A percentile compares a stretch with the other conserved stretches of the same genome.
phyloP scores from a whole-genome alignment of 2,797 vertebrate genomes.

The Dendrocincla fuliginosa region DNA sequence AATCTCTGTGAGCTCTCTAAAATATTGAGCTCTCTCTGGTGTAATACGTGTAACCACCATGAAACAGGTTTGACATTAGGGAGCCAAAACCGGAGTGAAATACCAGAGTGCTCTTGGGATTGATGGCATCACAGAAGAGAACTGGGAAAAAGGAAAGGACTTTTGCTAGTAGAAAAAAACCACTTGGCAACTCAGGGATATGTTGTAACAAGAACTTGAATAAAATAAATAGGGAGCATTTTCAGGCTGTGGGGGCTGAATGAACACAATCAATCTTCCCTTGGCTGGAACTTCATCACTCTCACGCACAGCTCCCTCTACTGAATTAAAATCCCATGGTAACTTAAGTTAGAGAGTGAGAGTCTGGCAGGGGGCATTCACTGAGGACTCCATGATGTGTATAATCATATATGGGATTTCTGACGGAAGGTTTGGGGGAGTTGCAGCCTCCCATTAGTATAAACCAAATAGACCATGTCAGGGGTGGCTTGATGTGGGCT shows the following conservation, averaged over 20 bases:
- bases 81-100: slow-evolving; percentile 5
- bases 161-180: slow-evolving; percentile 69
- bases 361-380: neutral
- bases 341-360: neutral
- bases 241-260: slow-evolving; percentile 76
- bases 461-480: neutral
- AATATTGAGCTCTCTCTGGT: slow-evolving; percentile 11
- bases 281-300: slow-evolving; percentile 25
- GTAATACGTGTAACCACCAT: neutral
- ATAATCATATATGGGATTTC: neutral
- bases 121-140: slow-evolving; percentile 54
- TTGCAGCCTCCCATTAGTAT: neutral
- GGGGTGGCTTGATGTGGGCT: neutral
- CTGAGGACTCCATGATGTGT: neutral
- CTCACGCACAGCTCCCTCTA: slow-evolving; percentile 74
- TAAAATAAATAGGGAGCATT: slow-evolving; percentile 79
- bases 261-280: slow-evolving; percentile 76
- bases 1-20: neutral
- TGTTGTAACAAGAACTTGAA: slow-evolving; percentile 76
- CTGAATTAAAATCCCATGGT: slow-evolving; percentile 70
- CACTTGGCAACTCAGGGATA: slow-evolving; percentile 66
- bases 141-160: slow-evolving; percentile 68
- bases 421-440: neutral
- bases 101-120: slow-evolving; percentile 28
- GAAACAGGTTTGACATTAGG: slow-evolving; percentile 15